Conservation (phyloP, 1,140 invertebrate genomes). For the Onthophagus taurus region DNA sequence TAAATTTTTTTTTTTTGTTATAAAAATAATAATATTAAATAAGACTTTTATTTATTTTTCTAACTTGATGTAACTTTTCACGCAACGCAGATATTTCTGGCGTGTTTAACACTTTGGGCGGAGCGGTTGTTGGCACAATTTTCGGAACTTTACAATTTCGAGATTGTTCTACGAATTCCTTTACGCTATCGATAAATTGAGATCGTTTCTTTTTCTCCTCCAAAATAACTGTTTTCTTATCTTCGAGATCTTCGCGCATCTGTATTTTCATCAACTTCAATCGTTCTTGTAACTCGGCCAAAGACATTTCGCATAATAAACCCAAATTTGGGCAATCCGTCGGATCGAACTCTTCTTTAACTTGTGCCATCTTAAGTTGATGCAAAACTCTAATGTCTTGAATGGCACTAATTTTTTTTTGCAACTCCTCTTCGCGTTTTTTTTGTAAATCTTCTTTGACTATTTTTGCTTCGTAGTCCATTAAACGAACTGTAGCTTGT, state of each 20-base stretch:
- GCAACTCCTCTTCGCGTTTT: slow-evolving; percentile 41
- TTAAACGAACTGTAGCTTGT: slow-evolving; percentile 36
- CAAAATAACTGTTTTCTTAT: slow-evolving; percentile 31
- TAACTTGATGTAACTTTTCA: slow-evolving; percentile 18
- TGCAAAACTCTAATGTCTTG: slow-evolving; percentile 46
- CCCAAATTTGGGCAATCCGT: slow-evolving; percentile 45
- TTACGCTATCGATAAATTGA: slow-evolving; percentile 27
- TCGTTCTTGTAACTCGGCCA: slow-evolving; percentile 45
- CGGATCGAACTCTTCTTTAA: slow-evolving; percentile 42
- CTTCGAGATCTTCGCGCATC: slow-evolving; percentile 42
- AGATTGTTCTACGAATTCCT: slow-evolving; percentile 26
- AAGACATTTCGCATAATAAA: slow-evolving; percentile 49
- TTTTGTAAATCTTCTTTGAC: slow-evolving; percentile 35
- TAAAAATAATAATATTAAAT: no score
- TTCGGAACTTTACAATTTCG: slow-evolving; percentile 18
- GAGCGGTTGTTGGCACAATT: slow-evolving; percentile 7
- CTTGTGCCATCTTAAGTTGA: slow-evolving; percentile 19
- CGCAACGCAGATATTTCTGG: slow-evolving; percentile 16
- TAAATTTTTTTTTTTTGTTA: no score
- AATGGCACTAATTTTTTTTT: slow-evolving; percentile 41
- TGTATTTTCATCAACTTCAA: slow-evolving; percentile 39
- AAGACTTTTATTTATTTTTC: slow-evolving; percentile 7
- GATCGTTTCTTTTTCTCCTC: slow-evolving; percentile 26
- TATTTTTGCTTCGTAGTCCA: slow-evolving; percentile 39
- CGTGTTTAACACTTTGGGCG: slow-evolving; percentile 8